Conservation (phyloP, 2,113 vertebrate genomes). For the Odontesthes bonariensis region DNA sequence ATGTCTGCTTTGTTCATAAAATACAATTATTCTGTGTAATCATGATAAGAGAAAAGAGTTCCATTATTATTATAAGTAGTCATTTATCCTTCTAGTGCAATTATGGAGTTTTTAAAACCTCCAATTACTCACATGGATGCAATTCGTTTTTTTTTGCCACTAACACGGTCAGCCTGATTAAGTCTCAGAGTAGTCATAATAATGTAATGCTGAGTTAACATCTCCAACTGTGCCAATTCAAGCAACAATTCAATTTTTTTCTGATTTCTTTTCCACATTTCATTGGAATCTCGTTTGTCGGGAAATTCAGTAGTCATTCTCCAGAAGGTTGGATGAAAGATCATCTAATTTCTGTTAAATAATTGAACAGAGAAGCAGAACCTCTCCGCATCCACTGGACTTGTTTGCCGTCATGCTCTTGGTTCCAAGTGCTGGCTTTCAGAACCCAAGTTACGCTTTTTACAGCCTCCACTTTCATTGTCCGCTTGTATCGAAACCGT, state of each 20-base stretch:
- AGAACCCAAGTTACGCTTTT: not conserved
- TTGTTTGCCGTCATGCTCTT: constrained; percentile 1
- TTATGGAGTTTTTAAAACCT: constrained; percentile 12
- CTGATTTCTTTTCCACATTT: not conserved
- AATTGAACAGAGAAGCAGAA: constrained; percentile 23
- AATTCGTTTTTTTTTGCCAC: not conserved
- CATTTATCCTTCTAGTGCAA: not conserved
- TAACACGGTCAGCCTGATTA: not conserved
- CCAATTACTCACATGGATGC: not conserved
- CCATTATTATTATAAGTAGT: not conserved
- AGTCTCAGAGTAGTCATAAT: not conserved
- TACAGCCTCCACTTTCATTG: not conserved
- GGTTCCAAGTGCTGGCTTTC: constrained; percentile 1
- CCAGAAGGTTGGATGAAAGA: constrained; percentile 8
- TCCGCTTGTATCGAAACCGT: constrained; percentile 4
- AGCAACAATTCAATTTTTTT: not conserved
- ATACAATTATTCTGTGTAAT: no score
- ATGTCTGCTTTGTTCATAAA: not conserved
- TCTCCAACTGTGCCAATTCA: not conserved
- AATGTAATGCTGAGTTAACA: not conserved
- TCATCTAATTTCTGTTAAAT: constrained; percentile 4
- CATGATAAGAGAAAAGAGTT: not conserved
- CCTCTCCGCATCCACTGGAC: not conserved
- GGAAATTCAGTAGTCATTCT: constrained; percentile 4
- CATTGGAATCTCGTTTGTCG: constrained; percentile 9